Conservation (phyloP, 2,113 vertebrate species). For the Malaclemys terrapin region DNA sequence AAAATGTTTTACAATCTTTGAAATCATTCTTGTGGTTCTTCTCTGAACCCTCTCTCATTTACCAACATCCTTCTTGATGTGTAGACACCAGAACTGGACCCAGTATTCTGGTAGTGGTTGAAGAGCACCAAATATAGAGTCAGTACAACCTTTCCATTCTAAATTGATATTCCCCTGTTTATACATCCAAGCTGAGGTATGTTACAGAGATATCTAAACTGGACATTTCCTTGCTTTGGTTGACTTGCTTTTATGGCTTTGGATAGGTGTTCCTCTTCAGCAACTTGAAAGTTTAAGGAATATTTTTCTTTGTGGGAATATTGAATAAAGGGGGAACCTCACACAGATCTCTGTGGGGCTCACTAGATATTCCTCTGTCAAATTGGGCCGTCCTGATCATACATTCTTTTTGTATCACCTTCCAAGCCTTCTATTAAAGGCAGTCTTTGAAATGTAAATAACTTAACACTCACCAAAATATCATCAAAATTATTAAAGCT, state of each 20-base stretch:
- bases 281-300: no score
- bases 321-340: background rate
- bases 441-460: constrained; percentile 3
- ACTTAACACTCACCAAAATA: background rate
- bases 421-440: background rate
- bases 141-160: no score
- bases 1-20: no score
- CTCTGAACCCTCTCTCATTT: no score
- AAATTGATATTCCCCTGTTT: no score
- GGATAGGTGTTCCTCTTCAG: background rate
- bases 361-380: background rate
- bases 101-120: no score
- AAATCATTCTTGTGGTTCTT: no score
- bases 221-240: background rate
- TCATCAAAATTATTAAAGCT: background rate
- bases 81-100: no score
- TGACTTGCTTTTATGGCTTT: background rate
- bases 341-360: background rate
- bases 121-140: no score
- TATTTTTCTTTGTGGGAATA: background rate
- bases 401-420: background rate
- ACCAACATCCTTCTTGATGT: no score
- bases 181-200: no score
- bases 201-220: background rate
- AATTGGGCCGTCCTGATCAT: background rate